These are phyloP conservation scores for Tamandua tetradactyla DNA, from an alignment of 2,797 vertebrate genomes.

Conservation along the genomic window DNA sequence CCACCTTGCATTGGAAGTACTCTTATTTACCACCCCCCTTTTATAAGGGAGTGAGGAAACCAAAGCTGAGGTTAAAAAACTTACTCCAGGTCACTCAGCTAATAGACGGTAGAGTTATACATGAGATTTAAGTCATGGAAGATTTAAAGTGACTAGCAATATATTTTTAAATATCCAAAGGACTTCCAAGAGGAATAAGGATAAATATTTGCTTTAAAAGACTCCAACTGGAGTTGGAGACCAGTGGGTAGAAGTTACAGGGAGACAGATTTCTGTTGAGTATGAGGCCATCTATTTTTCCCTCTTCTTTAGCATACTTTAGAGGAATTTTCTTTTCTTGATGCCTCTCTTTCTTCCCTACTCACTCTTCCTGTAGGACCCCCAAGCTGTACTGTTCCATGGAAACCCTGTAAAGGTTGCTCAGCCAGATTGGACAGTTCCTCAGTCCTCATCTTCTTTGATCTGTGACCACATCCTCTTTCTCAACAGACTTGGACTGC, in stretches of 20 bases:
- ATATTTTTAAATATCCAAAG: neutral
- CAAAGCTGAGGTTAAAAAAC: neutral
- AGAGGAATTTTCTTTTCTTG: neutral
- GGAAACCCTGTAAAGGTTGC: neutral
- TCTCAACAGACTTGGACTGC: neutral
- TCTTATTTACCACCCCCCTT: neutral
- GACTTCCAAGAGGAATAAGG: neutral
- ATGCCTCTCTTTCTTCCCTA: neutral
- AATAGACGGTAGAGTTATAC: neutral
- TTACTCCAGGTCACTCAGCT: neutral
- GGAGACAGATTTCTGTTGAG: neutral
- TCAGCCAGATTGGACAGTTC: neutral
- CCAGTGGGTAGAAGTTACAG: neutral
- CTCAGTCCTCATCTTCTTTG: neutral
- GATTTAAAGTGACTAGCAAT: neutral
- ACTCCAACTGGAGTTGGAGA: neutral
- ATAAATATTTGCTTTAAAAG: neutral
- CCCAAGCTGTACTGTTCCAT: fast-evolving
- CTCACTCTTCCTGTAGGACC: neutral
- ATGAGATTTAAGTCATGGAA: neutral
- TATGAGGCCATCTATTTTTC: neutral
- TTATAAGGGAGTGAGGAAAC: neutral
- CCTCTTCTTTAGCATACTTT: neutral
- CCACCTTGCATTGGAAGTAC: neutral
- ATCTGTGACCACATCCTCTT: neutral